Base-by-base conservation (phyloP, 2,888 invertebrate species). In the Chalcosyrphus nemorum region DNA sequence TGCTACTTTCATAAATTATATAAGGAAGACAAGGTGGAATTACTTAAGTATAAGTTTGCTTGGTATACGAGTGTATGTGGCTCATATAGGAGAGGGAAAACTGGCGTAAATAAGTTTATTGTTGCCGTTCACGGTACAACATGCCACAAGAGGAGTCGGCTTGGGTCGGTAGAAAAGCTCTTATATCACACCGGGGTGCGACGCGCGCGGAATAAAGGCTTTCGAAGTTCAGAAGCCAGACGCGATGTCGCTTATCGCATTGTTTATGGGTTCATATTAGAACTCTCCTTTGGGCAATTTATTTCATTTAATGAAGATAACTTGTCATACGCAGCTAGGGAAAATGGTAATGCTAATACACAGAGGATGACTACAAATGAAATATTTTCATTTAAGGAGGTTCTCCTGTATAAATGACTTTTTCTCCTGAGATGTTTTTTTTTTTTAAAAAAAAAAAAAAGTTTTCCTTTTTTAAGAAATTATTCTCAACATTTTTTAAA, bases 271-370 rank as follows among this genome's bases (percentile, higher is more conserved):
- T 80, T 80, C 70, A 71, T 80, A 84, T 84, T 84, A 84, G 84
- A 80, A 84, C 70, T 70, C 80, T 84, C 84, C 84, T 75, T 70
- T 80, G 84, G 84, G 80, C 84, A 84, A 84, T 84, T 80, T 84
- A 84, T 84, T 84, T 84, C 63, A 75, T 84, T 84, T 84, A 84
- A 84, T 80, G 84, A 84, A 84, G 84, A 84, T 75, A 84, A 84
- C 80, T 80, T 84, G 84, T 84, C 84, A 84, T 70, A 84, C 70
- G 59, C 74, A 84, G 68, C 80, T 70, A 74, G 74, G 52, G 38
- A 52, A 35, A 72, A 77, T 56, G 50, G 32, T 45, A 63, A 78
- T 72, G 50, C 72, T 77, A 77, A 72, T 66, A 66, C 71, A 77
- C 71, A 43, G 32, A 52, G 59, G 47, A 68, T 24, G 59, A 59